Evolutionary conservation across 2,797 vertebrate genomes (phyloP).

Genomic region (Gymnopithys bicolor): DNA sequence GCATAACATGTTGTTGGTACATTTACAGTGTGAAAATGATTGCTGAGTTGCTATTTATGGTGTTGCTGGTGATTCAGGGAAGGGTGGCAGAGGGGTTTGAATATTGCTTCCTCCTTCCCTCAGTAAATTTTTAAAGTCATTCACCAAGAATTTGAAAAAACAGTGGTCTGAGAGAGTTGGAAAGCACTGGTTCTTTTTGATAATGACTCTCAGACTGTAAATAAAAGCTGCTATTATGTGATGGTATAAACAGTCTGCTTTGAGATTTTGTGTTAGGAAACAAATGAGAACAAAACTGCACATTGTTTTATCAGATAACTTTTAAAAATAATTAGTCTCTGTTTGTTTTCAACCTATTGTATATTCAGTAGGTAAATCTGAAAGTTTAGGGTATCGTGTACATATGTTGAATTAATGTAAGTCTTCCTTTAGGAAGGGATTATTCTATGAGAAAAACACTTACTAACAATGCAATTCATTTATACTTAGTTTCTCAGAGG

Average conservation of each 20-base stretch:
- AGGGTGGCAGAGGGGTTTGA: neutral
- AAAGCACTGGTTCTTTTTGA: constrained; percentile 17
- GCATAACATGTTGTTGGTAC: neutral
- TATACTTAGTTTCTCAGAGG: neutral
- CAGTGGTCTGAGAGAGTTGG: neutral
- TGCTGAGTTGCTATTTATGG: neutral
- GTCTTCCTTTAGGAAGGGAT: constrained; percentile 6
- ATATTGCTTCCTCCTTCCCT: neutral
- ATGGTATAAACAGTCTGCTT: constrained; percentile 45
- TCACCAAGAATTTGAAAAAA: neutral
- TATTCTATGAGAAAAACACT: constrained; percentile 5
- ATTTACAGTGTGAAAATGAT: neutral
- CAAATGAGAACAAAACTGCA: constrained; percentile 31
- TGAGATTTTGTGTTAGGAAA: constrained; percentile 35
- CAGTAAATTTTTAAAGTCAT: neutral
- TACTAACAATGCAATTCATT: neutral
- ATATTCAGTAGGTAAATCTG: constrained; percentile 32
- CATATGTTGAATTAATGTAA: neutral
- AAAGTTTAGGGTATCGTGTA: neutral
- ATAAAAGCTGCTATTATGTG: constrained; percentile 29
- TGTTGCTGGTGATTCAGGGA: neutral
- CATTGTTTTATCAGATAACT: constrained; percentile 37
- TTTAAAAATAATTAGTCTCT: constrained; percentile 12
- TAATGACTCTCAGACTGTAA: constrained; percentile 34
- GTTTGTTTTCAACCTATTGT: constrained; percentile 37